These are phyloP conservation scores for Penaeus indicus DNA, from an alignment of 1,140 invertebrate species.

Conservation along the genomic window DNA sequence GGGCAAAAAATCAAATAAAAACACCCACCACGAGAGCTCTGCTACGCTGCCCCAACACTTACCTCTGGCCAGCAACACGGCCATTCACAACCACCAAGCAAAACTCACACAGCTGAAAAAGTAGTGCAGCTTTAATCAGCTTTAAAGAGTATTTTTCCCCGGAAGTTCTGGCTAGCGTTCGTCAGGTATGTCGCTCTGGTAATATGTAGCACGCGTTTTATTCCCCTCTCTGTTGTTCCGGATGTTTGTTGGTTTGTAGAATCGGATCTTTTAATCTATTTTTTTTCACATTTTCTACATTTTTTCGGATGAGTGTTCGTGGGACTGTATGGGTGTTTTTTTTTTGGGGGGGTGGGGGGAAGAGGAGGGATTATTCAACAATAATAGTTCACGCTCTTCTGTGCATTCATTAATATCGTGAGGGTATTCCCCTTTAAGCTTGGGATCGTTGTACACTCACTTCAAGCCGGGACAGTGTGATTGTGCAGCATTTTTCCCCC, in stretches of 20 bases:
- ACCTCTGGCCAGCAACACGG: neutral
- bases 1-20: too few relatives aligned
- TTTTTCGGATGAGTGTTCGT: slow-evolving; percentile 11
- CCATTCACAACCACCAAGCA: slow-evolving; percentile 19
- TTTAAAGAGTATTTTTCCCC: slow-evolving; percentile 31
- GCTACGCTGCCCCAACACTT: slow-evolving; percentile 24
- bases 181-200: slow-evolving; percentile 12
- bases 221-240: neutral
- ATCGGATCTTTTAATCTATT: too few relatives aligned
- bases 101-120: slow-evolving; percentile 26
- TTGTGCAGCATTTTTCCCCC: too few relatives aligned
- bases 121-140: slow-evolving; percentile 46
- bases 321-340: neutral
- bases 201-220: slow-evolving; percentile 24
- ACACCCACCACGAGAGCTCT: neutral
- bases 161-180: slow-evolving; percentile 23
- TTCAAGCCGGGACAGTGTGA: too few relatives aligned
- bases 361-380: neutral
- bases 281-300: neutral
- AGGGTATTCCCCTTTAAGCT: too few relatives aligned
- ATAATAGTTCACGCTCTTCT: neutral
- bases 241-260: neutral
- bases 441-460: too few relatives aligned
- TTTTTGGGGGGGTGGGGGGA: neutral
- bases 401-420: neutral